Percentiles rank a stretch among this genome's conserved stretches.
phyloP scores from a whole-genome alignment of 2,888 invertebrate species.

The Coremacera marginata region DNA sequence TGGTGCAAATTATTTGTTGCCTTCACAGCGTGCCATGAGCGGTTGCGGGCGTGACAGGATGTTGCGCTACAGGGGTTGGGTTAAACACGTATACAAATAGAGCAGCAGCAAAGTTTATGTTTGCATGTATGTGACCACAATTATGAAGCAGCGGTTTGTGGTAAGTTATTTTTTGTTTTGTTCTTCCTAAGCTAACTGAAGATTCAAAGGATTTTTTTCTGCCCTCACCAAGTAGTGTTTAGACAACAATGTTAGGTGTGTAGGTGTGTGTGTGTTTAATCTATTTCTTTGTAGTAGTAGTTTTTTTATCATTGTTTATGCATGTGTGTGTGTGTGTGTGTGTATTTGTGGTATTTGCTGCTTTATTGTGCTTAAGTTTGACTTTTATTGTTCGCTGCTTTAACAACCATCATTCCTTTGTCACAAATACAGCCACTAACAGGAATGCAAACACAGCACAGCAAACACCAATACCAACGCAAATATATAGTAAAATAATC shows the following conservation, averaged over 20 bases:
- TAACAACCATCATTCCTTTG: not conserved
- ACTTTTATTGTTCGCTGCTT: constrained; percentile 5
- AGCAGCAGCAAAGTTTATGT: not conserved
- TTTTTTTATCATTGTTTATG: not conserved
- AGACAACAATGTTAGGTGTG: not conserved
- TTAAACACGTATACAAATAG: not conserved
- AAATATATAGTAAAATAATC: not conserved
- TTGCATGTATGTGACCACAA: not conserved
- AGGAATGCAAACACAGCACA: not conserved
- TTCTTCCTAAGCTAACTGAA: not conserved
- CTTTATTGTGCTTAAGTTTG: constrained; percentile 11
- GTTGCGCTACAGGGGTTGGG: not conserved
- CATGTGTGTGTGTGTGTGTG: not conserved
- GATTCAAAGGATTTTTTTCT: not conserved
- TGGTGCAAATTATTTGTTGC: constrained; percentile 16
- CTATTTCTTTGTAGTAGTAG: not conserved
- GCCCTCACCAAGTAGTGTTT: not conserved
- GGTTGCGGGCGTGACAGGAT: not conserved
- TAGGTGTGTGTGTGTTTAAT: not conserved
- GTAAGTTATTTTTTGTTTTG: not conserved
- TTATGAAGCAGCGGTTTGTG: not conserved
- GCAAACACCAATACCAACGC: not conserved
- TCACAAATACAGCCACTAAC: not conserved
- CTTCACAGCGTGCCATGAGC: not conserved
- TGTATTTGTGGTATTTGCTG: not conserved